Evolutionary conservation across 2,113 vertebrate species (phyloP).

Genomic region (Mus pahari): DNA sequence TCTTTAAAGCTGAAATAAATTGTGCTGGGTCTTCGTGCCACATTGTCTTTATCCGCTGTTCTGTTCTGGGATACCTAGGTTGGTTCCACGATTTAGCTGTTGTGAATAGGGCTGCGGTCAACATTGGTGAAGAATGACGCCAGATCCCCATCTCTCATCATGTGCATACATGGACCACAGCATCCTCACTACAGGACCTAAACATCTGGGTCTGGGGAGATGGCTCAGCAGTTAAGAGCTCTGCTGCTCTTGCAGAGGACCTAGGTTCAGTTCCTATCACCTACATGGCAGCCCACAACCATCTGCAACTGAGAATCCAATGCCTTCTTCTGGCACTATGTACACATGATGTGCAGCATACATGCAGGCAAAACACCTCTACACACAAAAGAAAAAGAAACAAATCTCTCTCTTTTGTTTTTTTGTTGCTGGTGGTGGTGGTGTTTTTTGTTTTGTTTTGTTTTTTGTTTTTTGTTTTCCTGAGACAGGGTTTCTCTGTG

Average conservation of each 20-base stretch:
- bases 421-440: too few species aligned
- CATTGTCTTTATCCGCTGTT: background rate
- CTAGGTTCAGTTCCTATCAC: too few species aligned
- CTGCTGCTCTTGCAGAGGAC: background rate
- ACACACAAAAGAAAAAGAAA: background rate
- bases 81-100: background rate
- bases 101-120: background rate
- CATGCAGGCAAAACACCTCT: background rate
- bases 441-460: too few species aligned
- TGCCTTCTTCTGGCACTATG: too few species aligned
- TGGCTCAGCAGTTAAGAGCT: background rate
- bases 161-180: too few species aligned
- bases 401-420: too few species aligned
- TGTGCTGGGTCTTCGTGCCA: background rate
- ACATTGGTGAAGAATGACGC: background rate
- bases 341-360: fast-evolving
- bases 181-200: background rate
- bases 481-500: too few species aligned
- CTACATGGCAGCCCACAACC: background rate
- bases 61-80: background rate
- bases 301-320: background rate
- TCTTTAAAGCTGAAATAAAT: background rate
- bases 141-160: background rate
- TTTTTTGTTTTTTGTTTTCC: too few species aligned
- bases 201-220: background rate